phyloP scores from a whole-genome alignment of 2,113 vertebrate genomes.

The Centropus bengalensis region DNA sequence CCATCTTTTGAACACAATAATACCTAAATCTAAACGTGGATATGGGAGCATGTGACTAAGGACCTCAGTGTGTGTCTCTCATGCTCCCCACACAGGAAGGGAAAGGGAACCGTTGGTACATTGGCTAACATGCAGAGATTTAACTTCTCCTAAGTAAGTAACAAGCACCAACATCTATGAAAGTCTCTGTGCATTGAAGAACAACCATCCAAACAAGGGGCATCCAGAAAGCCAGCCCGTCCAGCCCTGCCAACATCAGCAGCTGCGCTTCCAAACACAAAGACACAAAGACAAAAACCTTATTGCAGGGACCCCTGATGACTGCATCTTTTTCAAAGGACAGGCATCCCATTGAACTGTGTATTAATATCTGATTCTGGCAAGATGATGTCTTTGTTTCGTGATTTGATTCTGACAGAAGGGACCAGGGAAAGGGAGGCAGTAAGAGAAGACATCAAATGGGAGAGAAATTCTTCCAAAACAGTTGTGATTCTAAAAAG shows the following conservation, averaged over 20 bases:
- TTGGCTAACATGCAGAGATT: background rate
- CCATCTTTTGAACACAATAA: background rate
- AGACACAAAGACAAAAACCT: background rate
- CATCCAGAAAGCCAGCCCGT: background rate
- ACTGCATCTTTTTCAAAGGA: background rate
- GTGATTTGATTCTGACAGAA: background rate
- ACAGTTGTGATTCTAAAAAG: background rate
- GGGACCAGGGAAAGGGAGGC: background rate
- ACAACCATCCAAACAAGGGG: background rate
- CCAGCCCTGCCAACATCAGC: background rate
- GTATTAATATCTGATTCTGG: background rate
- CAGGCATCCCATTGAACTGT: background rate
- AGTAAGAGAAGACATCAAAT: background rate
- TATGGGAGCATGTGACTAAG: background rate
- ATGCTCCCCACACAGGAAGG: background rate
- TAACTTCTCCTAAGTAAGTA: background rate
- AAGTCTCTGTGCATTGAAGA: background rate
- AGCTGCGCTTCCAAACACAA: background rate
- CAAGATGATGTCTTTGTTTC: background rate
- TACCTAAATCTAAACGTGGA: background rate
- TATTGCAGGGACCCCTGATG: background rate
- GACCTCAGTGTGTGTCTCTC: background rate
- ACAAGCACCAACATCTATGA: background rate
- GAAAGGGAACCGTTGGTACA: background rate
- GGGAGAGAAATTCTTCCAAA: background rate